Evolutionary conservation across 1,140 invertebrate genomes (phyloP).

Genomic region (Brachionus paranguensis): DNA sequence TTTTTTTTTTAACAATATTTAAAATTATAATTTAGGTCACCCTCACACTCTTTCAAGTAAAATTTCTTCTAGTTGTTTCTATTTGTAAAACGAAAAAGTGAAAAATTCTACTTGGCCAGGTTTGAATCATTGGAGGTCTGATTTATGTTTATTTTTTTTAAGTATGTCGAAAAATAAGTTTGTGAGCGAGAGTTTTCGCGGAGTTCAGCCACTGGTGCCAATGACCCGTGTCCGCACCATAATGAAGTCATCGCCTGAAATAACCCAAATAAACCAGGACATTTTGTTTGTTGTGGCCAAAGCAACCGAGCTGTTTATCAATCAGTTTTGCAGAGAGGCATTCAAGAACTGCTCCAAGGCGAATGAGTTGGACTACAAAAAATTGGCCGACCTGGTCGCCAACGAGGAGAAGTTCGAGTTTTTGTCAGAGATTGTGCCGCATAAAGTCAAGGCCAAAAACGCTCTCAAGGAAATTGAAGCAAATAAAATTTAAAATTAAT

Average conservation of each 20-base stretch:
- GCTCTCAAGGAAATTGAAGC: constrained; percentile 16
- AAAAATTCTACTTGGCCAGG: not conserved
- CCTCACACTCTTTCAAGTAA: not conserved
- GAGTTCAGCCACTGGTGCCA: constrained; percentile 13
- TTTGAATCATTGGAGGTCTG: not conserved
- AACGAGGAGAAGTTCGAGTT: constrained; percentile 35
- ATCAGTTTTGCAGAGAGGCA: not conserved
- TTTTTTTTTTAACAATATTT: constrained; percentile 5
- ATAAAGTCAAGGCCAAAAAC: constrained; percentile 20
- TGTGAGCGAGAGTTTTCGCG: not conserved
- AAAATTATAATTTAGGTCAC: constrained; percentile 32
- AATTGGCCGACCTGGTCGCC: constrained; percentile 8
- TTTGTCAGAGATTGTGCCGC: constrained; percentile 24
- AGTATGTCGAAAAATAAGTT: not conserved
- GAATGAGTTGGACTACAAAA: not conserved
- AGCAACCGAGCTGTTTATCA: constrained; percentile 27
- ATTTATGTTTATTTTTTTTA: not conserved
- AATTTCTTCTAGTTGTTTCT: not conserved
- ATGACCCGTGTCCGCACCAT: constrained; percentile 35
- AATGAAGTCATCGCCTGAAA: constrained; percentile 31
- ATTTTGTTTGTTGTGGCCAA: constrained; percentile 10
- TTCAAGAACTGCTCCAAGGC: not conserved
- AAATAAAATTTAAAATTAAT: not conserved
- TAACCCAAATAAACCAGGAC: constrained; percentile 9
- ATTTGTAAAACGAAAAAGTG: not conserved